Conservation (phyloP, 2,113 vertebrate species). For the Stigmatopora argus region DNA sequence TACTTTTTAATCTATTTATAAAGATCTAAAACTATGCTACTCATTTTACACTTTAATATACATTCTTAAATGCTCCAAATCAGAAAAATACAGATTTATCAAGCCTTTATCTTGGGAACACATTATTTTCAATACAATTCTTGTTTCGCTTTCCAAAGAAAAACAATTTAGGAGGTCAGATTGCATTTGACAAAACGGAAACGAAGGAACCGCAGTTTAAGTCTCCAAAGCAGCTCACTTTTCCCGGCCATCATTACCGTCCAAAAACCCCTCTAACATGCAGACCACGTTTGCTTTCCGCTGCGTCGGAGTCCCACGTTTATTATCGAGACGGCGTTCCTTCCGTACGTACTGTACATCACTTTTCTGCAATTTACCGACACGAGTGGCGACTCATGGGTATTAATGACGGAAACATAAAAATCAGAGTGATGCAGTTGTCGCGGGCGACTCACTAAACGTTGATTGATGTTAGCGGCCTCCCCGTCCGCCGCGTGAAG, state of each 20-base stretch:
- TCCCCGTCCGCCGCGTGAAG: not conserved
- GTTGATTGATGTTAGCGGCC: slow-evolving; percentile 3
- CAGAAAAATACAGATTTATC: too few species aligned
- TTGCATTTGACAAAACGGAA: slow-evolving; percentile 1
- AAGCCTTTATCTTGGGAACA: too few species aligned
- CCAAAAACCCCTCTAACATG: not conserved
- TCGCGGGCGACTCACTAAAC: slow-evolving; percentile 6
- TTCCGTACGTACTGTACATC: not conserved
- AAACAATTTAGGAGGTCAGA: too few species aligned
- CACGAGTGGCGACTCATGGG: slow-evolving; percentile 4
- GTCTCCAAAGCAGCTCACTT: not conserved
- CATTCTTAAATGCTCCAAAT: too few species aligned
- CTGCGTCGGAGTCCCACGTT: not conserved
- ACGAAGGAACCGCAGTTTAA: not conserved
- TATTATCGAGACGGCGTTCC: not conserved
- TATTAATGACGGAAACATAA: slow-evolving; percentile 26
- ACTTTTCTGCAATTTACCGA: slow-evolving; percentile 4
- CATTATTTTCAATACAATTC: too few species aligned
- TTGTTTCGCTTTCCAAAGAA: too few species aligned
- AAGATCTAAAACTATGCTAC: too few species aligned
- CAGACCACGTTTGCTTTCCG: not conserved
- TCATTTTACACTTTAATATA: too few species aligned
- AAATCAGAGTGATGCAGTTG: slow-evolving; percentile 12
- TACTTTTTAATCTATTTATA: too few species aligned
- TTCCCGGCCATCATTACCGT: not conserved